These are phyloP conservation scores for Sitophilus oryzae DNA, from an alignment of 1,140 invertebrate species.

Conservation along the genomic window DNA sequence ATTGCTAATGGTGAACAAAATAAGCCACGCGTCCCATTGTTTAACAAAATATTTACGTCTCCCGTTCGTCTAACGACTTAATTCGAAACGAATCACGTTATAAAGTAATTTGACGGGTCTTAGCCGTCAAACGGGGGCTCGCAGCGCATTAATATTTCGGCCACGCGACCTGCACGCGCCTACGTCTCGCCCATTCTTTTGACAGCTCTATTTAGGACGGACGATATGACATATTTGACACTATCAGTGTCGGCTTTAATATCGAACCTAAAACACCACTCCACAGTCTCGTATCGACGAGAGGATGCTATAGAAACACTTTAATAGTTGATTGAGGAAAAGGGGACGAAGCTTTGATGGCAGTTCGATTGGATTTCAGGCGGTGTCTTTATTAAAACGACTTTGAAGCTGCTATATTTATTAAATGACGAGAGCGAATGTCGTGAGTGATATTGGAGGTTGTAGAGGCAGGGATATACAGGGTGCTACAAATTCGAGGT, in stretches of 20 bases:
- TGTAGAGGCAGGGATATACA: too few relatives aligned
- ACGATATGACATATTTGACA: conserved; percentile 24
- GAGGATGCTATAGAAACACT: background rate
- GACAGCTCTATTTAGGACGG: conserved; percentile 18
- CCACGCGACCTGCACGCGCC: conserved; percentile 18
- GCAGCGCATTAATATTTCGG: conserved; percentile 16
- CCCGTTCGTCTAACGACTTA: conserved; percentile 20
- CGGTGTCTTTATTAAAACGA: too few relatives aligned
- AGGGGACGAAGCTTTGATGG: background rate
- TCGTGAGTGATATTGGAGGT: too few relatives aligned
- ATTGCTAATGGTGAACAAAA: too few relatives aligned
- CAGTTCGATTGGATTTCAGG: background rate
- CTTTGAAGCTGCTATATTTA: too few relatives aligned
- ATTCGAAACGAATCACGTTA: conserved; percentile 22
- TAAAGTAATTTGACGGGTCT: conserved; percentile 27
- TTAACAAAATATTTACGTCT: conserved; percentile 26
- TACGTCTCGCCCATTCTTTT: conserved; percentile 21
- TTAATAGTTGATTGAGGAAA: background rate
- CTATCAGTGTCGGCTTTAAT: conserved; percentile 16
- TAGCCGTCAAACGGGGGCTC: conserved; percentile 18
- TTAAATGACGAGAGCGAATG: too few relatives aligned
- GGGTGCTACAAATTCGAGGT: too few relatives aligned
- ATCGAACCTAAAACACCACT: conserved; percentile 3
- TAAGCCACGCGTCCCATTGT: conserved; percentile 20
- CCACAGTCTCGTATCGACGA: background rate